Evolutionary conservation across 1,140 invertebrate genomes (phyloP).

Genomic region (Aphis gossypii): DNA sequence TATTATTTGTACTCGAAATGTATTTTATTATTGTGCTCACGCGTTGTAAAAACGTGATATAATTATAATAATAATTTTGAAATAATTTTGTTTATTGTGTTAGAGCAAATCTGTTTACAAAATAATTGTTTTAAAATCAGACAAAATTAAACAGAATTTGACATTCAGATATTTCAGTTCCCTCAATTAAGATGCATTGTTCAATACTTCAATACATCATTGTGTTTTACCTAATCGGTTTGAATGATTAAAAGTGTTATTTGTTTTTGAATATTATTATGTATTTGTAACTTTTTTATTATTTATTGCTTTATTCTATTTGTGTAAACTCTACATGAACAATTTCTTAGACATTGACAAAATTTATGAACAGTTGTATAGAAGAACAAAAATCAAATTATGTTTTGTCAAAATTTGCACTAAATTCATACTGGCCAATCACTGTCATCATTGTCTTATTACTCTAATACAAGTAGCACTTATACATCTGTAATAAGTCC

Average conservation of each 20-base stretch:
- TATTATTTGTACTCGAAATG: background rate
- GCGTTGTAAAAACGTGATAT: background rate
- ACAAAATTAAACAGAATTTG: background rate
- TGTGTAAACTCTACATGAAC: background rate
- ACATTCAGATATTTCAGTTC: background rate
- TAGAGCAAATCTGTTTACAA: background rate
- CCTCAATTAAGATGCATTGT: background rate
- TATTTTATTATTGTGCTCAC: background rate
- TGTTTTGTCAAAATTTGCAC: background rate
- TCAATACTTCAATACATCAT: background rate
- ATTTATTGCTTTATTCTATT: background rate
- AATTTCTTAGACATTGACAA: background rate
- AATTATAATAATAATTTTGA: background rate
- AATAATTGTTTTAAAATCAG: background rate
- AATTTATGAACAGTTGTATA: background rate
- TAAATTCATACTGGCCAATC: background rate
- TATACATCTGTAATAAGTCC: background rate
- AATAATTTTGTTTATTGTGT: background rate
- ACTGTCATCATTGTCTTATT: background rate
- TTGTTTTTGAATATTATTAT: background rate
- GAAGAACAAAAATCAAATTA: background rate
- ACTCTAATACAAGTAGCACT: background rate
- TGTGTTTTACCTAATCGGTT: background rate
- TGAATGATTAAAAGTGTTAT: constrained; percentile 6
- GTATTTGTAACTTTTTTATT: background rate